phyloP scores from a whole-genome alignment of 2,797 vertebrate genomes.

The Poecilia wingei region DNA sequence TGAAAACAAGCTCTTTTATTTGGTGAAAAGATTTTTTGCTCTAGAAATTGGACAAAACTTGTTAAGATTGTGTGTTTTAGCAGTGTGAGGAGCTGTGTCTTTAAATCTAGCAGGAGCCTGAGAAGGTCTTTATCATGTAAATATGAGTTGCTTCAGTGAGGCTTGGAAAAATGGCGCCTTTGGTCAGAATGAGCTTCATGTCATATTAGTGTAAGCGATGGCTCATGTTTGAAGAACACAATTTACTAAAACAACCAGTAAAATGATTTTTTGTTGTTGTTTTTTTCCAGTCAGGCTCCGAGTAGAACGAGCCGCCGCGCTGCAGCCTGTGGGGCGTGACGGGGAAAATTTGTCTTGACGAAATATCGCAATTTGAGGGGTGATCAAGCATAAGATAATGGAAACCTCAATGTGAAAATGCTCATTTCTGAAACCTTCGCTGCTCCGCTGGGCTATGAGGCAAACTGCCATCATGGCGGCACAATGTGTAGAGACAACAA shows the following conservation, averaged over 20 bases:
- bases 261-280: conserved; percentile 59
- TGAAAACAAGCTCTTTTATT: too few relatives aligned
- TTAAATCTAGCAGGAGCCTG: conserved; percentile 50
- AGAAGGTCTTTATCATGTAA: conserved; percentile 71
- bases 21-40: too few relatives aligned
- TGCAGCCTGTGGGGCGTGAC: conserved; percentile 63
- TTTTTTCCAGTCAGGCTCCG: conserved; percentile 11
- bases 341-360: conserved; percentile 65
- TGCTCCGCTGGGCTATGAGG: conserved; percentile 43
- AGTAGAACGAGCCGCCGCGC: conserved; percentile 59
- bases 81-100: conserved; percentile 29
- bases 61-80: too few relatives aligned
- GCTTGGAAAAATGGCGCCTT: conserved; percentile 53
- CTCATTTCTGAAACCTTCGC: conserved; percentile 56
- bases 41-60: too few relatives aligned
- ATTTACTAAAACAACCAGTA: conserved; percentile 67
- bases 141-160: conserved; percentile 58
- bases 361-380: conserved; percentile 68
- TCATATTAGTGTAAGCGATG: conserved; percentile 71
- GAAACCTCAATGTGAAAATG: conserved; percentile 66
- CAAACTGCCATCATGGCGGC: conserved; percentile 50
- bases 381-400: conserved; percentile 72
- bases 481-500: conserved; percentile 40
- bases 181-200: conserved; percentile 64
- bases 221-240: conserved; percentile 55